These are phyloP conservation scores for Scrobipalpa costella DNA, from an alignment of 2,888 invertebrate species.

Conservation along the genomic window DNA sequence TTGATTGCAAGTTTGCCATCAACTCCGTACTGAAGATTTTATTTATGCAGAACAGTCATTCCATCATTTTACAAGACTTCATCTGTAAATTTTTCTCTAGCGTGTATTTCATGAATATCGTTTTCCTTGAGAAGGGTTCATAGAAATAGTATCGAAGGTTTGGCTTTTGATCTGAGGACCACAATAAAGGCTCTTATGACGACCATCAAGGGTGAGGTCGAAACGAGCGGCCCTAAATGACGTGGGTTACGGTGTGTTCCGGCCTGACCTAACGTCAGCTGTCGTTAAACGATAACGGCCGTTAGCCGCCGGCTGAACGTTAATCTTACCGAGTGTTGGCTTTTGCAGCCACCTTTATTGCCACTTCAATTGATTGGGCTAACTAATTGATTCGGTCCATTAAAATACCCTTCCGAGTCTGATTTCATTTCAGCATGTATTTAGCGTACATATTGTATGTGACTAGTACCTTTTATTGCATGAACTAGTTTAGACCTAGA, in stretches of 20 bases:
- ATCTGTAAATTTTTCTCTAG: neutral
- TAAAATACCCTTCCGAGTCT: constrained; percentile 25
- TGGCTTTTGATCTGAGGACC: constrained; percentile 43
- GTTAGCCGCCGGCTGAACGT: constrained; percentile 46
- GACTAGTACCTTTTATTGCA: constrained; percentile 33
- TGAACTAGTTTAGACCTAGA: constrained; percentile 21
- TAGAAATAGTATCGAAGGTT: constrained; percentile 41
- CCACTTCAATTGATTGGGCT: constrained; percentile 48
- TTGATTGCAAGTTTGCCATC: neutral
- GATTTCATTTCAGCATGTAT: constrained; percentile 46
- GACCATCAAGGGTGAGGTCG: constrained; percentile 55
- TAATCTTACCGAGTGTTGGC: constrained; percentile 56
- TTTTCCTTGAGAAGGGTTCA: constrained; percentile 17
- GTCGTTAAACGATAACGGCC: constrained; percentile 61
- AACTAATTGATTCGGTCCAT: constrained; percentile 43
- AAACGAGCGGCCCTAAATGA: constrained; percentile 60
- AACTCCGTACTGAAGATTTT: neutral
- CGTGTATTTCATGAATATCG: constrained; percentile 10
- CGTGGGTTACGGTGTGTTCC: constrained; percentile 57
- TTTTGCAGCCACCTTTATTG: constrained; percentile 53
- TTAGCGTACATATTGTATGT: constrained; percentile 47
- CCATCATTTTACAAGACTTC: neutral
- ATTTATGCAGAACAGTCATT: neutral
- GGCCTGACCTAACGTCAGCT: constrained; percentile 44
- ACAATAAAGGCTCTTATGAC: constrained; percentile 61